Base-by-base conservation (phyloP, 2,888 invertebrate species). In the Caenorhabditis sp. region DNA sequence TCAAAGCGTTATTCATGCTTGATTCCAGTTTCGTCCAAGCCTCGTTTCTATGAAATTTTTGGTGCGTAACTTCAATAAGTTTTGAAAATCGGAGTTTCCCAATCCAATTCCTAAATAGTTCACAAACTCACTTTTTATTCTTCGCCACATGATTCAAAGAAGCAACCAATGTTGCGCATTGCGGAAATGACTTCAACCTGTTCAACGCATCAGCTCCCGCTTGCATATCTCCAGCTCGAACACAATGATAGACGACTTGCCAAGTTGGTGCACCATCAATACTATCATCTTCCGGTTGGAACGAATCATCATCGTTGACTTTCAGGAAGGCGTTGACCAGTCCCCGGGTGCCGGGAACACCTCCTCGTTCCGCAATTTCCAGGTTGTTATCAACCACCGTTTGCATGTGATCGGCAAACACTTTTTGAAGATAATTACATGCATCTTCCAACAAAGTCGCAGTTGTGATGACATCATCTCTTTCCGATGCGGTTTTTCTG, bases 281-380 rank as follows among this genome's bases (percentile, higher is more conserved):
- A 43, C 66, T 62, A 50, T 77, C 80, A 62, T 80, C 80, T 69
- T 80, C 80, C 27, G 76, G 61, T 1, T 70, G 31, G 61, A 66
- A 66, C 6, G 69, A 31, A 1, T 67, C 67, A 26, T 75, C 74
- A 23, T 66, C 58, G 36, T 69, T 63, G 24, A 57, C 63, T 54
- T 86, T 86, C 69, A 86, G 64, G 64, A 70, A 86, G 1, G 85
- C 86, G n/a, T 78, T 76, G 12, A 86, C 80, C 23, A 86, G 74
- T 17, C 81, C 75, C 17, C 77, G 51, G 1, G 81, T 80, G 6
- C 85, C 84, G 1, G 86, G 86, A 14, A 85, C 59, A n/a, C 86
- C 86, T 26, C 86, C 86, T 58, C 85, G 65, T 53, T 81, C 70
- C 0, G 86, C 86, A 8, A 62, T 51, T 63, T 77, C 81, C 58